A percentile compares a stretch with the other conserved stretches of the same genome.
Conservation (phyloP, 2,888 invertebrate genomes). For the Keiferia lycopersicella region DNA sequence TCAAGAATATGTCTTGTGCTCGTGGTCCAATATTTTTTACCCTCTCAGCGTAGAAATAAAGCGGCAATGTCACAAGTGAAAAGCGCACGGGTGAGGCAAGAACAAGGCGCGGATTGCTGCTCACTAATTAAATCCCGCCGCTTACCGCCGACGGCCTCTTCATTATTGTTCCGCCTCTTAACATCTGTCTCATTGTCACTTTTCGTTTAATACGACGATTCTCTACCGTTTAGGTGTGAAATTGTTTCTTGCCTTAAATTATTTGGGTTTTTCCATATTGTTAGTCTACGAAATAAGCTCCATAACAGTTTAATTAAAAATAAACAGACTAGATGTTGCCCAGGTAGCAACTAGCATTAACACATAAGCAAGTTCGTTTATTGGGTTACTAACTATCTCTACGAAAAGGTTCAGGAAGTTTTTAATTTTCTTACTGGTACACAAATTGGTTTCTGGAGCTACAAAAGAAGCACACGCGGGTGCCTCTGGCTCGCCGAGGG, state of each 20-base stretch:
- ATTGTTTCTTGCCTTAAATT: background rate
- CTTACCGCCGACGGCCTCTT: slow-evolving; percentile 78
- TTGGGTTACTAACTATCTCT: slow-evolving; percentile 52
- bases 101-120: slow-evolving; percentile 55
- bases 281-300: background rate
- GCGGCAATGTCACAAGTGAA: slow-evolving; percentile 1
- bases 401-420: slow-evolving; percentile 57
- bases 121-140: slow-evolving; percentile 79
- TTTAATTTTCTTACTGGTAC: slow-evolving; percentile 74
- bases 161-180: slow-evolving; percentile 78
- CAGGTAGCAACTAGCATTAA: background rate
- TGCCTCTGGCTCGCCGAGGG: slow-evolving; percentile 59
- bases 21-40: no score
- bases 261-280: background rate
- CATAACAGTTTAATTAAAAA: background rate
- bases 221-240: slow-evolving; percentile 46
- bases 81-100: slow-evolving; percentile 28
- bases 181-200: slow-evolving; percentile 79
- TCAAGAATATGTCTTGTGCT: no score
- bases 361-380: slow-evolving; percentile 39
- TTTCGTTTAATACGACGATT: slow-evolving; percentile 72
- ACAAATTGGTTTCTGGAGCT: slow-evolving; percentile 76
- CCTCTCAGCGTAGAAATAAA: background rate
- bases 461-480: slow-evolving; percentile 68
- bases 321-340: no score